A percentile compares a stretch with the other conserved stretches of the same genome.
These are phyloP conservation scores for Ciconia stormi DNA, from an alignment of 2,113 vertebrate genomes.

Conservation along the genomic window DNA sequence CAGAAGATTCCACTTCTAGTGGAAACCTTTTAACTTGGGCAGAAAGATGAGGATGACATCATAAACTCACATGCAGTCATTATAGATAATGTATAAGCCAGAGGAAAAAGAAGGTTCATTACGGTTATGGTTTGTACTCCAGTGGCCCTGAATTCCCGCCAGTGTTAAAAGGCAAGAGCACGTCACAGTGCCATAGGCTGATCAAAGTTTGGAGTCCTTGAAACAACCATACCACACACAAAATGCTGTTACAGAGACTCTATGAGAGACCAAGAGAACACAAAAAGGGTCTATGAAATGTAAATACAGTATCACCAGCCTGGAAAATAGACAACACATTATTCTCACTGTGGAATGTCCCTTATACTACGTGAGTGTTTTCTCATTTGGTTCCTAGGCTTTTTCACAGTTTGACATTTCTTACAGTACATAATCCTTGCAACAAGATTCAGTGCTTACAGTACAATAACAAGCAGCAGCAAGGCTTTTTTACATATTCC, in stretches of 20 bases:
- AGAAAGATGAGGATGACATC: not conserved
- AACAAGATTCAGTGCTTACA: not conserved
- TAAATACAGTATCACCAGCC: not conserved
- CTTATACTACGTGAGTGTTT: rapidly evolving
- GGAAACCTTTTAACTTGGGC: not conserved
- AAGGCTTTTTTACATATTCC: not conserved
- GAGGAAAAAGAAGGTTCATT: not conserved
- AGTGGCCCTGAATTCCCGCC: not conserved
- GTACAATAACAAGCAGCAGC: not conserved
- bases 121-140: not conserved
- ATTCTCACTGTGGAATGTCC: not conserved
- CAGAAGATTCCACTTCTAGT: not conserved
- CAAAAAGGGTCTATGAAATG: not conserved
- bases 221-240: not conserved
- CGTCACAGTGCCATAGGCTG: not conserved
- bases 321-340: not conserved
- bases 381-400: not conserved
- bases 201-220: not conserved
- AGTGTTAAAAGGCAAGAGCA: not conserved
- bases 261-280: not conserved
- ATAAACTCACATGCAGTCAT: not conserved
- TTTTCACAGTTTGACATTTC: slow-evolving; percentile 22
- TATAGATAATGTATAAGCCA: not conserved
- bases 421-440: not conserved
- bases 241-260: not conserved